Evolutionary conservation across 2,888 invertebrate species (phyloP).

Genomic region (Timema podura): DNA sequence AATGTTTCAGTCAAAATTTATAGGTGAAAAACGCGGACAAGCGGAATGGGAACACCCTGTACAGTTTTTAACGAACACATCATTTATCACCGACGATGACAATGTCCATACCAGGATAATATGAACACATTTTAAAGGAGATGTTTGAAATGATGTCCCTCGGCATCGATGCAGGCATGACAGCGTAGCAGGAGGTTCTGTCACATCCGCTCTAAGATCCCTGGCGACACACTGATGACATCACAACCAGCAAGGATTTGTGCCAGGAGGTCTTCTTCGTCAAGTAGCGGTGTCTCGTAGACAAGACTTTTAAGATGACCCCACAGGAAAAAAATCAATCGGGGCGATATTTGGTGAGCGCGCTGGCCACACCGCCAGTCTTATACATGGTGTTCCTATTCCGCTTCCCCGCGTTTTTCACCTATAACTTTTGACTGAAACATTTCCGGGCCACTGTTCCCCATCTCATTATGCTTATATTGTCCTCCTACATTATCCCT

Average conservation of each 20-base stretch:
- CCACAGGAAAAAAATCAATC: neutral
- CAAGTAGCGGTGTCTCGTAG: neutral
- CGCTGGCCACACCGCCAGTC: no score
- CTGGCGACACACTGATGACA: neutral
- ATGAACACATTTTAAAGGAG: neutral
- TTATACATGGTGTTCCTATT: no score
- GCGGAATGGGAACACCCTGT: no score
- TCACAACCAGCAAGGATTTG: constrained; percentile 4
- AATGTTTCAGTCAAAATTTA: neutral
- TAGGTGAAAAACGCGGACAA: no score
- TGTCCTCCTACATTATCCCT: neutral
- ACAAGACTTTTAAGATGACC: neutral
- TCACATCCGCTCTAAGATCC: neutral
- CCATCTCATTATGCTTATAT: neutral
- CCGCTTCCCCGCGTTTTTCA: no score
- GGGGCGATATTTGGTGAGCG: no score
- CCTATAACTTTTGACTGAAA: neutral
- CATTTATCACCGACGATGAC: no score
- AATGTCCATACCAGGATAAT: neutral
- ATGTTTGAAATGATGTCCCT: neutral
- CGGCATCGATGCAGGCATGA: neutral
- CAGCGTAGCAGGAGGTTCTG: neutral
- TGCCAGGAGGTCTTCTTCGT: neutral
- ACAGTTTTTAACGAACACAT: no score
- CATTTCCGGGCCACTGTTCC: neutral